Percentiles rank a stretch among this genome's conserved stretches.
These are phyloP conservation scores for Loriculus beryllinus DNA, from an alignment of 2,797 vertebrate genomes.

Conservation along the genomic window DNA sequence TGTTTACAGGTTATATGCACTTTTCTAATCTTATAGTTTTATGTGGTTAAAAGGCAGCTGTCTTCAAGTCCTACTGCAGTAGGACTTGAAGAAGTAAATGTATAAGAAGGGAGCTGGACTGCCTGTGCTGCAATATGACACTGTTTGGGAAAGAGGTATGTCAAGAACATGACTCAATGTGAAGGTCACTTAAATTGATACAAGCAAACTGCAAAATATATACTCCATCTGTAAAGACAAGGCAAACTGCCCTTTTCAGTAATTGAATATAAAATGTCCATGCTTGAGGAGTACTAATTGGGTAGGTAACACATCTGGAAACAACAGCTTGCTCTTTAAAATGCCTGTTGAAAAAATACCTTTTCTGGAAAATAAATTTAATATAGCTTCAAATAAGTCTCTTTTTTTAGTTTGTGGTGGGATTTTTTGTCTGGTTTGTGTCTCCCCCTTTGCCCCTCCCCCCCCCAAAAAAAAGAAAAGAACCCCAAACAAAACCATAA, in stretches of 20 bases:
- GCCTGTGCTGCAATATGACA: background rate
- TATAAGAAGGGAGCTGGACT: background rate
- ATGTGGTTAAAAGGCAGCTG: background rate
- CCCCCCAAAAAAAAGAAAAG: background rate
- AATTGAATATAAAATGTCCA: background rate
- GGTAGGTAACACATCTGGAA: background rate
- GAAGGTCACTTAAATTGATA: background rate
- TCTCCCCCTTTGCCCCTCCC: too few species aligned
- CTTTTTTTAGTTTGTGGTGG: background rate
- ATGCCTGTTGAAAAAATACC: background rate
- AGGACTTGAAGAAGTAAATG: background rate
- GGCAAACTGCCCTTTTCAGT: background rate
- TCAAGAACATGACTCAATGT: background rate
- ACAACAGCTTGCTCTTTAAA: background rate
- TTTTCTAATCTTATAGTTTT: background rate
- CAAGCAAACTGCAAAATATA: background rate
- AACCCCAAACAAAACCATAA: background rate
- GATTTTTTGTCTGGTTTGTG: background rate
- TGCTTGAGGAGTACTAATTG: background rate
- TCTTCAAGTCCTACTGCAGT: background rate
- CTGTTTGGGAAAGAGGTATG: background rate
- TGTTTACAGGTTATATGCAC: background rate
- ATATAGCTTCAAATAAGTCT: background rate
- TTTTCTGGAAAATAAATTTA: background rate
- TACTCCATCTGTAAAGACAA: background rate